Base-by-base conservation (phyloP, 2,113 vertebrate species). In the Cyphotilapia sp. region DNA sequence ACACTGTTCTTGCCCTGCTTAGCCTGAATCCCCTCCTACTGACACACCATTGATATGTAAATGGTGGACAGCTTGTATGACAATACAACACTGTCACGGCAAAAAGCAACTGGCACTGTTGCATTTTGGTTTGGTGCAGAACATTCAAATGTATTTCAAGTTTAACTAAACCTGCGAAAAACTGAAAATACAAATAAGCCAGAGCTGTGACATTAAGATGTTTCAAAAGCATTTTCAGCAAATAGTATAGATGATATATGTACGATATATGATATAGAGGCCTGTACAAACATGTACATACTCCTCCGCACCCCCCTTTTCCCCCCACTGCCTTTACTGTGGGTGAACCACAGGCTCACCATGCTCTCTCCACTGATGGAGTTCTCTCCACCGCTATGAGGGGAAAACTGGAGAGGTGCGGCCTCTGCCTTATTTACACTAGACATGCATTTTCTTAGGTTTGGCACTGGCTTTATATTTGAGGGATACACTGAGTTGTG, bases 291-390 rank as follows among this genome's bases (percentile, higher is more conserved):
- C 85, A 89, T 85, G 84, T 82, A 85, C 47, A 57, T 51, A 83
- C 53, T 45, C 86, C 59, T 69, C 53, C 19, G 16, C 61, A 5
- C 49, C 7, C 24, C 14, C 59, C 19, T 4, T 19, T 10, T 3
- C 22, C 81, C 83, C 56, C 59, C 90, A 56, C 87, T 91, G 90
- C 87, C 94, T 94, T 92, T 91, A 66, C 90, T 94, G 91, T 93
- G 92, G 93, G 47, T 88, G 84, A 66, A 95, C 95, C 96, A 78
- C 95, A 95, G 88, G 59, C 92, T 93, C 84, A 88, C 92, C 94
- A 88, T 78, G 78, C 90, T 81, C 91, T 92, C 81, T 87, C 92
- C 87, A 6, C 94, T 91, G 93, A 94, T 93, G 89, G 86, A 91
- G 90, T 87, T 87, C 86, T 89, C 92, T 90, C 88, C 90, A 92